Evolutionary conservation across 2,113 vertebrate species (phyloP), one percentile per base, ranked within the genome.

Genomic region (Marmota monax): DNA sequence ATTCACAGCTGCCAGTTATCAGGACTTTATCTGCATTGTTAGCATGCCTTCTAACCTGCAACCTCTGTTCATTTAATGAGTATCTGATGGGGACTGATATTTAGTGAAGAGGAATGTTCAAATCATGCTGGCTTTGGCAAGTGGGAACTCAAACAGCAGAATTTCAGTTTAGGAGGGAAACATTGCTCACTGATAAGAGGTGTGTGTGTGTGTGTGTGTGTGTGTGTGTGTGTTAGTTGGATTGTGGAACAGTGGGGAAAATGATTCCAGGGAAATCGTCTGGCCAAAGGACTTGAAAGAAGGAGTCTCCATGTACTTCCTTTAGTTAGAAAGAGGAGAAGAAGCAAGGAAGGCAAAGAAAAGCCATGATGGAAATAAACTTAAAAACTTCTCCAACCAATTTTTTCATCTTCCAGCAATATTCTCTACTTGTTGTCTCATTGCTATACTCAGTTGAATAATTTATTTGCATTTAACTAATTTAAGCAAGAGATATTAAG

Each of bases 71-170:
- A 96, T 97, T 98, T 96, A 84, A 85, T 74, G 13, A 72, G 2
- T 96, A 95, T 97, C 97, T 96, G 96, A 98, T 93, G 63, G 67
- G 80, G 72, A 45, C 32, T 53, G 67, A 94, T 95, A 96, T 39
- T 82, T 93, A 84, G 79, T 80, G n/a, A 87, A 89, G 73, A 96
- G 86, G 95, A 97, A 95, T 74, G 69, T 83, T 95, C 83, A 92
- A n/a, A 69, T 90, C 84, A 84, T 14, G 12, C 70, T 87, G 34
- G 9, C 72, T 74, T 93, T 97, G 82, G 76, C 86, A 95, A 48
- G 10, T 77, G 73, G 23, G 37, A 92, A 6, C 61, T 86, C 34
- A 84, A 88, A 48, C 4, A 86, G 77, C 56, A 96, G 77, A 87
- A 78, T 45, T 96, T 91, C 34, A 92, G 12, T 84, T 88, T n/a